Conservation (phyloP, 2,113 vertebrate genomes). For the Eonycteris spelaea region DNA sequence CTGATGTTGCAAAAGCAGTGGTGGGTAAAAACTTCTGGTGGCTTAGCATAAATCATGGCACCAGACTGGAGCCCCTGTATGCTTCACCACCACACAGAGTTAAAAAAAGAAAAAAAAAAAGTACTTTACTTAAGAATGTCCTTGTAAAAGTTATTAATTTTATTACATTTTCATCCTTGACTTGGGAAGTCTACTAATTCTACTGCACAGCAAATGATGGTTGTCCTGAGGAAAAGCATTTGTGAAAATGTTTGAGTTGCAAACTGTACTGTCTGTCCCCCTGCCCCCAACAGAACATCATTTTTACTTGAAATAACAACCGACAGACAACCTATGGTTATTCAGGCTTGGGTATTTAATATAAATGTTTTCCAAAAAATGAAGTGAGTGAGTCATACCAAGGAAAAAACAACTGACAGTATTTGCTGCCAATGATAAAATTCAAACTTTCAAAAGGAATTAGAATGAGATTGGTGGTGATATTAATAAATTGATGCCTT, state of each 20-base stretch:
- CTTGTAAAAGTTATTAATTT: neutral
- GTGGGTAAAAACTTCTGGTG: neutral
- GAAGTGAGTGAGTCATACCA: neutral
- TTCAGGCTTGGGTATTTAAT: neutral
- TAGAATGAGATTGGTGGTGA: neutral
- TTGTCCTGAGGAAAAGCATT: neutral
- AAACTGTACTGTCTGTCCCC: neutral
- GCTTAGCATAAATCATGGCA: neutral
- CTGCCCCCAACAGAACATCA: neutral
- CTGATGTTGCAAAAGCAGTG: neutral
- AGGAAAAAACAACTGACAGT: neutral
- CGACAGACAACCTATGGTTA: neutral
- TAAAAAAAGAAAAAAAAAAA: neutral
- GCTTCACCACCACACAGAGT: neutral
- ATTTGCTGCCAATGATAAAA: neutral
- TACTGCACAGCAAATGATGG: neutral
- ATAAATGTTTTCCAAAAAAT: neutral
- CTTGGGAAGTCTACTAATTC: neutral
- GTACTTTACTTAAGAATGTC: neutral
- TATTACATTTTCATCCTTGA: neutral
- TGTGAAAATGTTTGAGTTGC: neutral
- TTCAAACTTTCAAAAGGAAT: neutral
- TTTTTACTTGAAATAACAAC: neutral
- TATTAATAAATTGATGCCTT: neutral
- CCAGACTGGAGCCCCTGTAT: neutral